Percentiles rank a stretch among this genome's conserved stretches.
These are phyloP conservation scores for Lepidothrix coronata DNA, from an alignment of 2,113 vertebrate genomes.

Conservation along the genomic window DNA sequence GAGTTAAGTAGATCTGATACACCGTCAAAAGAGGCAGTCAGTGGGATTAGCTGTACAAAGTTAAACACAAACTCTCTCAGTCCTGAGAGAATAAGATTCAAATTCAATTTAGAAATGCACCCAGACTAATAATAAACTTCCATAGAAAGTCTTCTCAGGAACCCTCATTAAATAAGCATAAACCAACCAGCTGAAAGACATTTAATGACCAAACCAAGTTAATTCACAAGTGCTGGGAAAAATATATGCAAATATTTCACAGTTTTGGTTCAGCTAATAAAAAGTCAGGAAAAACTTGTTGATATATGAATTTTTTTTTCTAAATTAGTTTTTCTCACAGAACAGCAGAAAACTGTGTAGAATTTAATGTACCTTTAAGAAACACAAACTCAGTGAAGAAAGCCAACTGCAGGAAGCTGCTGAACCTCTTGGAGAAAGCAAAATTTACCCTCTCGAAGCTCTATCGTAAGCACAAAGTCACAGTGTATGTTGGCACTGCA, in stretches of 20 bases:
- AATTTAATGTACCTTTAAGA: neutral
- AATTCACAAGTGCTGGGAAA: neutral
- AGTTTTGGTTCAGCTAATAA: neutral
- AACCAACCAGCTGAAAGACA: neutral
- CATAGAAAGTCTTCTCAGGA: neutral
- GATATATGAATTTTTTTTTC: neutral
- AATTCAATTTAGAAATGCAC: neutral
- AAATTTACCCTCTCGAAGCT: neutral
- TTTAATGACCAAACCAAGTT: neutral
- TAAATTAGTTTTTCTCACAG: neutral
- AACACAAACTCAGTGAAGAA: neutral
- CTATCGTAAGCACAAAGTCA: neutral
- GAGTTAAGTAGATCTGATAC: neutral
- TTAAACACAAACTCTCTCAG: neutral
- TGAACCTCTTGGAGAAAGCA: neutral
- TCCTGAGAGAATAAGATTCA: neutral
- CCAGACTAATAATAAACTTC: neutral
- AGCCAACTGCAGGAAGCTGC: neutral
- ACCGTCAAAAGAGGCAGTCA: neutral
- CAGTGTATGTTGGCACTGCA: neutral
- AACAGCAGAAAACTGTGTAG: neutral
- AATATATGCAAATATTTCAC: neutral
- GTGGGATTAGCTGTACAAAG: neutral
- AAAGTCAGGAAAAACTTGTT: neutral
- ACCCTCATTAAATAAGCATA: neutral